phyloP scores from a whole-genome alignment of 1,140 invertebrate genomes.

The Polypedilum vanderplanki region DNA sequence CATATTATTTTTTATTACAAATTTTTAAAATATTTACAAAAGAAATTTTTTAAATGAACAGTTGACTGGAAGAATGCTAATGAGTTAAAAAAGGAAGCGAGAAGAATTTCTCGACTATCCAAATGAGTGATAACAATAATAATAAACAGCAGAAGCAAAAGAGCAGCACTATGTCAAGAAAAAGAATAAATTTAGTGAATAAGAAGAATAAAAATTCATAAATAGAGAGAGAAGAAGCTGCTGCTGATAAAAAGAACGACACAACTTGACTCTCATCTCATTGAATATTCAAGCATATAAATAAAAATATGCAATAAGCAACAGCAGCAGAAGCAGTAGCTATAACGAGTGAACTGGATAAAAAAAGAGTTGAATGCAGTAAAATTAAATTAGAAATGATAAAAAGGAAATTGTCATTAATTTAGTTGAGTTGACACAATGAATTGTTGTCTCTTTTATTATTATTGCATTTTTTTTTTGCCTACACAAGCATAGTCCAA shows the following conservation, averaged over 20 bases:
- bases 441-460: conserved; percentile 1
- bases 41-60: too few species aligned
- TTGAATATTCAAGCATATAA: conserved; percentile 6
- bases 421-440: conserved; percentile 10
- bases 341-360: neutral
- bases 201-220: conserved; percentile 4
- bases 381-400: conserved; percentile 20
- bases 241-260: neutral
- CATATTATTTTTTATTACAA: too few species aligned
- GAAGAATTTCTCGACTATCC: neutral
- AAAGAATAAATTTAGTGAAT: neutral
- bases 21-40: too few species aligned
- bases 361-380: conserved; percentile 11
- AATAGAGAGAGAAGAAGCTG: neutral
- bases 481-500: neutral
- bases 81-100: neutral
- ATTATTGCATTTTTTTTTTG: neutral
- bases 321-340: neutral
- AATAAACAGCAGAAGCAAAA: neutral
- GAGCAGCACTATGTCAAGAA: neutral
- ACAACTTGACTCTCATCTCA: conserved; percentile 11
- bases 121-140: neutral
- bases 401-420: conserved; percentile 13
- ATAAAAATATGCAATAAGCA: neutral
- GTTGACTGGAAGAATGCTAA: too few species aligned